phyloP scores from a whole-genome alignment of 2,113 vertebrate species.

The Mastomys coucha region DNA sequence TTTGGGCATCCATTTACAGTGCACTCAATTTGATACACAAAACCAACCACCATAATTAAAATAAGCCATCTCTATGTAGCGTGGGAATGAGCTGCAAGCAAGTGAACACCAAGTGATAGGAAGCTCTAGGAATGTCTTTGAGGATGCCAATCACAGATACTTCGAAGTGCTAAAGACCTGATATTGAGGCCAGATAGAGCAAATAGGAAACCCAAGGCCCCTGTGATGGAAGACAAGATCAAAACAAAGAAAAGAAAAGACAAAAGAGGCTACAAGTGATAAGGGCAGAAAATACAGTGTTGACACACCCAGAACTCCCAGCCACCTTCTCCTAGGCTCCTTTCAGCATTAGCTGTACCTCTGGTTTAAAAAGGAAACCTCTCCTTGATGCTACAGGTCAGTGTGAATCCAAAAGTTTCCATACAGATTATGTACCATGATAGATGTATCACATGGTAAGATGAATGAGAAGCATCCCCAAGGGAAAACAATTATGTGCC shows the following conservation, averaged over 20 bases:
- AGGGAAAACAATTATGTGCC: neutral
- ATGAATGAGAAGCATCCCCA: slow-evolving; percentile 16
- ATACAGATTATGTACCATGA: neutral
- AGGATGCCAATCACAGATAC: neutral
- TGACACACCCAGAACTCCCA: slow-evolving; percentile 12
- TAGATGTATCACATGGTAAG: slow-evolving; percentile 35
- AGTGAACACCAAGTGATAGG: neutral
- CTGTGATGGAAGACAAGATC: neutral
- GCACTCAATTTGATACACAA: neutral
- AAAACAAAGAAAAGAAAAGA: neutral
- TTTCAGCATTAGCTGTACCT: slow-evolving; percentile 13
- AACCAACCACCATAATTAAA: neutral
- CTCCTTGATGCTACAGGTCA: neutral
- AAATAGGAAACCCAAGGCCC: neutral
- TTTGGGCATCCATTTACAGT: neutral
- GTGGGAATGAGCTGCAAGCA: neutral
- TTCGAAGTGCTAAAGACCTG: neutral
- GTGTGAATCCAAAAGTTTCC: neutral
- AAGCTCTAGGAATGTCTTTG: neutral
- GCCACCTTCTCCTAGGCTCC: neutral
- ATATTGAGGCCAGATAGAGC: neutral
- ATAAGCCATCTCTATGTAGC: neutral
- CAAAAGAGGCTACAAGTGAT: neutral
- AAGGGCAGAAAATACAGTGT: slow-evolving; percentile 18
- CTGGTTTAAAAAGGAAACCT: neutral